Evolutionary conservation across 2,888 invertebrate species (phyloP).

Genomic region (Zelleria hepariella): DNA sequence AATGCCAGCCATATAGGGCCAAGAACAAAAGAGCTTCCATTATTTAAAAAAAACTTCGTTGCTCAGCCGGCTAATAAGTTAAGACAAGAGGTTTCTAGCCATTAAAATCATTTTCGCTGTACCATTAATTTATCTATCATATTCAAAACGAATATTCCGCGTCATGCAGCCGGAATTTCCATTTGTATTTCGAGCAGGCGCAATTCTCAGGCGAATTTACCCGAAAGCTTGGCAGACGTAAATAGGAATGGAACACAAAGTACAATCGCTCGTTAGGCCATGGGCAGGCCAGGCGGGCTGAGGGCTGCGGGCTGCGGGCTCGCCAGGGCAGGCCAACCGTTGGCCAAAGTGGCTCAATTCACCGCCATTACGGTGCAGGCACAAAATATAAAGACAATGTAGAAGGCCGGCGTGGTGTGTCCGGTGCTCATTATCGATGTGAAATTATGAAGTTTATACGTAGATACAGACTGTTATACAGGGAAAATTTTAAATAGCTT

Average conservation of each 20-base stretch:
- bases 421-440: neutral
- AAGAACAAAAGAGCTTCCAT: too few species aligned
- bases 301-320: too few species aligned
- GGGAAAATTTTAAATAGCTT: too few species aligned
- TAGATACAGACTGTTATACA: too few species aligned
- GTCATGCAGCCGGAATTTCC: neutral
- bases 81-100: too few species aligned
- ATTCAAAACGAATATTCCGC: neutral
- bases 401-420: neutral
- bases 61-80: too few species aligned
- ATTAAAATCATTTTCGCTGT: too few species aligned
- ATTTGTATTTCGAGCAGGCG: neutral
- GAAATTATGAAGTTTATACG: too few species aligned
- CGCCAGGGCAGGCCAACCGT: too few species aligned
- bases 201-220: neutral
- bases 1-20: too few species aligned
- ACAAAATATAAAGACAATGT: neutral
- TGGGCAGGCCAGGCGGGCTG: neutral
- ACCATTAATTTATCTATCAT: too few species aligned
- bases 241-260: neutral
- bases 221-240: neutral
- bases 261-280: neutral
- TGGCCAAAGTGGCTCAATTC: neutral
- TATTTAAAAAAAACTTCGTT: too few species aligned
- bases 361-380: neutral